Conservation (phyloP, 2,797 vertebrate species). For the Sternotherus odoratus region DNA sequence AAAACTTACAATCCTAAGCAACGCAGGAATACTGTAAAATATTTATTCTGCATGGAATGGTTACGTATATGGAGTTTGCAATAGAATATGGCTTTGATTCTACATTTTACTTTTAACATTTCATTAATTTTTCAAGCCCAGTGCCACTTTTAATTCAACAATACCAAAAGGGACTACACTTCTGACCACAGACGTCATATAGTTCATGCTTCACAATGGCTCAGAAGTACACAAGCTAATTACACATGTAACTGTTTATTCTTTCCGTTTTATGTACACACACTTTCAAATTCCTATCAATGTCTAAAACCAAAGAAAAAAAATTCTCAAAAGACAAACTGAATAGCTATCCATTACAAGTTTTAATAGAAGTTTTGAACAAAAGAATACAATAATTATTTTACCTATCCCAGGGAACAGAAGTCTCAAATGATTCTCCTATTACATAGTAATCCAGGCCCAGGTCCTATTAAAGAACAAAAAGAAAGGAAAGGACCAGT, state of each 20-base stretch:
- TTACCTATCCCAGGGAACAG: conserved; percentile 99
- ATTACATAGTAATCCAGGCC: conserved; percentile 97
- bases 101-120: neutral
- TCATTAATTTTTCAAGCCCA: neutral
- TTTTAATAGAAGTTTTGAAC: neutral
- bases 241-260: neutral
- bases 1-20: neutral
- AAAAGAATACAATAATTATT: neutral
- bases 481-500: conserved; percentile 52
- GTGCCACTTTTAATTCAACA: neutral
- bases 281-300: neutral
- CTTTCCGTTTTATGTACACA: neutral
- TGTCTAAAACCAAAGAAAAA: neutral
- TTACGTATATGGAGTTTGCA: neutral
- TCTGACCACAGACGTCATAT: neutral
- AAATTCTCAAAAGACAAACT: no score
- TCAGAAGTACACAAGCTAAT: neutral
- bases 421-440: conserved; percentile 98
- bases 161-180: neutral
- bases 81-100: neutral
- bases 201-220: neutral
- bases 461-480: conserved; percentile 87
- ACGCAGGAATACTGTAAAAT: neutral
- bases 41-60: neutral
- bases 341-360: neutral